Percentiles rank a stretch among this genome's conserved stretches.
These are phyloP conservation scores for Lipophrys pholis DNA, from an alignment of 2,113 vertebrate species.

Conservation along the genomic window DNA sequence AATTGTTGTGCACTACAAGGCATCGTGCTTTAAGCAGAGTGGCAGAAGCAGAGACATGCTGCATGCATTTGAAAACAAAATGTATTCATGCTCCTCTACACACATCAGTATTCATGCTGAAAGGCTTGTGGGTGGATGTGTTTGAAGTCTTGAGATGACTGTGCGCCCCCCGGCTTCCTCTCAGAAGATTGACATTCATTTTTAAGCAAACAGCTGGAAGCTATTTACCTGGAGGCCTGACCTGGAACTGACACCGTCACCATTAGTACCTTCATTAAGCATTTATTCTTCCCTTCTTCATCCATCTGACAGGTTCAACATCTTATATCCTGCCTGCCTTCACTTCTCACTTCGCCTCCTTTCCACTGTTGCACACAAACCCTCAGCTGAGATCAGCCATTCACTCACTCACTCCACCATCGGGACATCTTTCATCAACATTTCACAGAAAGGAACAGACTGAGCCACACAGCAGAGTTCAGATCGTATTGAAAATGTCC, in stretches of 20 bases:
- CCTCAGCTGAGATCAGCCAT: too few relatives aligned
- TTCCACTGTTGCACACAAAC: too few relatives aligned
- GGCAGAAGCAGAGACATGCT: neutral
- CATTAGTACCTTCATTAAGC: neutral
- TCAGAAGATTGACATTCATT: neutral
- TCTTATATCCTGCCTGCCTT: neutral
- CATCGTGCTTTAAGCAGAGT: neutral
- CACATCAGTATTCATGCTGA: neutral
- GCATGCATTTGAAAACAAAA: constrained; percentile 13
- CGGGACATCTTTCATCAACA: too few relatives aligned
- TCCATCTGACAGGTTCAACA: neutral
- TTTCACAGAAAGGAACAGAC: too few relatives aligned
- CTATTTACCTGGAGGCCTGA: neutral
- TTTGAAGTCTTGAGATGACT: neutral
- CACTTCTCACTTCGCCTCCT: too few relatives aligned
- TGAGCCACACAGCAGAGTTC: too few relatives aligned
- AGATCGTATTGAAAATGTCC: too few relatives aligned
- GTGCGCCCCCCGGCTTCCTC: neutral
- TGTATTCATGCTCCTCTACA: constrained; percentile 1
- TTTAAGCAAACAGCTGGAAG: constrained; percentile 2
- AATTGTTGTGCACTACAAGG: too few relatives aligned
- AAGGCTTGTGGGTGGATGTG: neutral
- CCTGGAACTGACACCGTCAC: neutral
- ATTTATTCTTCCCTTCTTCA: constrained; percentile 3
- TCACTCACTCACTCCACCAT: too few relatives aligned